A percentile compares a stretch with the other conserved stretches of the same genome.
Evolutionary conservation across 2,797 vertebrate species (phyloP).

Genomic region (Argyrosomus regius): DNA sequence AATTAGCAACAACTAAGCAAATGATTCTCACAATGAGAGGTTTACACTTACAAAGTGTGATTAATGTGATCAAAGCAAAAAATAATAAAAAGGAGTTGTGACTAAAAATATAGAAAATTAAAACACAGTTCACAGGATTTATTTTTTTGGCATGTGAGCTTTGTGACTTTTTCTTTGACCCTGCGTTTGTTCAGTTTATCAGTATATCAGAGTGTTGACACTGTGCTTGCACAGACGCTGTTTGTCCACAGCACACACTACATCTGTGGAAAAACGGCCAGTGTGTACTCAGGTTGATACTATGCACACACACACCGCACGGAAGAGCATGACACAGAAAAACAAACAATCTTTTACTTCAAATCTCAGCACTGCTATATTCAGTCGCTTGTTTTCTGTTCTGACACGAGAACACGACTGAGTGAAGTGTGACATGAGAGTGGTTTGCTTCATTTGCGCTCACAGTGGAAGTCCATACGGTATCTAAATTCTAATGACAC

Average conservation of each 20-base stretch:
- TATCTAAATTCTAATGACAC: background rate
- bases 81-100: background rate
- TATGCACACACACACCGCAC: slow-evolving; percentile 53
- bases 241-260: slow-evolving; percentile 72
- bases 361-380: slow-evolving; percentile 29
- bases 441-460: background rate
- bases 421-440: slow-evolving; percentile 10
- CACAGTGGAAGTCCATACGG: background rate
- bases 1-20: background rate
- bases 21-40: background rate
- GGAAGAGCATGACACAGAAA: slow-evolving; percentile 38
- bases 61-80: background rate
- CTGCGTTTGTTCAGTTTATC: slow-evolving; percentile 70
- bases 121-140: background rate
- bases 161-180: slow-evolving; percentile 68
- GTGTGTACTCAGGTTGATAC: slow-evolving; percentile 76
- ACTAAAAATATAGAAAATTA: background rate
- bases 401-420: background rate
- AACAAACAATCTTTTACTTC: slow-evolving; percentile 53
- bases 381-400: slow-evolving; percentile 41
- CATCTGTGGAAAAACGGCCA: slow-evolving; percentile 68
- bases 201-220: slow-evolving; percentile 62
- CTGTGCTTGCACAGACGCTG: slow-evolving; percentile 52
- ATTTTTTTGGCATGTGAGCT: slow-evolving; percentile 19
- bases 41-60: background rate